phyloP scores from a whole-genome alignment of 2,113 vertebrate genomes.

The Channa maculata region DNA sequence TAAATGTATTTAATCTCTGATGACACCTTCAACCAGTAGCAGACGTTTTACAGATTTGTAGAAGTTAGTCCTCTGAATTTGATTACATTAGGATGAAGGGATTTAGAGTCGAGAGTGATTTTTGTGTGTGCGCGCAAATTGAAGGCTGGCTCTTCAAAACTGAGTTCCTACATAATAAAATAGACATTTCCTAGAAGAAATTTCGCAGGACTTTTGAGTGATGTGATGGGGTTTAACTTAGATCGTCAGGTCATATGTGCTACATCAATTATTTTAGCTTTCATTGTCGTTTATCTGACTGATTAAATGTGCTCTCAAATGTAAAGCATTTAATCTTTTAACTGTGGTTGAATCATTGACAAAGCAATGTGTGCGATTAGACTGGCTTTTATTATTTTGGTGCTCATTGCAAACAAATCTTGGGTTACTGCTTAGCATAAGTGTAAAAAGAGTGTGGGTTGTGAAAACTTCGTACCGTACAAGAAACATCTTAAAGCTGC shows the following conservation, averaged over 20 bases:
- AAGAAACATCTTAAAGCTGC: neutral
- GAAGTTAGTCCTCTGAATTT: slow-evolving; percentile 53
- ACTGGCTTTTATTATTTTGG: slow-evolving; percentile 24
- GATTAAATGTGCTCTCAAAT: slow-evolving; percentile 44
- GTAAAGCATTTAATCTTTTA: slow-evolving; percentile 53
- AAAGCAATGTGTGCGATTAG: slow-evolving; percentile 22
- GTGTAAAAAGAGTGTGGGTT: neutral
- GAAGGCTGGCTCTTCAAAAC: slow-evolving; percentile 83
- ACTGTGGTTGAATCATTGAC: slow-evolving; percentile 52
- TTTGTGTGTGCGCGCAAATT: slow-evolving; percentile 38
- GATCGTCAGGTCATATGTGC: slow-evolving; percentile 31
- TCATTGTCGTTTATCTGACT: slow-evolving; percentile 40
- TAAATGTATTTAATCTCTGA: slow-evolving; percentile 76
- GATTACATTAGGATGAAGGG: slow-evolving; percentile 49
- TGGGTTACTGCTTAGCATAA: slow-evolving; percentile 5
- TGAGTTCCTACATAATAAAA: slow-evolving; percentile 27
- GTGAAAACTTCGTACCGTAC: neutral
- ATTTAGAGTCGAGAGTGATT: slow-evolving; percentile 25
- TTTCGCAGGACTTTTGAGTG: slow-evolving; percentile 16
- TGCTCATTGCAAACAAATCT: slow-evolving; percentile 9
- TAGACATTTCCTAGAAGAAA: slow-evolving; percentile 44
- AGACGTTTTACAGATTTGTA: slow-evolving; percentile 69
- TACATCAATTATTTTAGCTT: slow-evolving; percentile 45
- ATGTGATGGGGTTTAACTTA: slow-evolving; percentile 1
- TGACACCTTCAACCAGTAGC: slow-evolving; percentile 67